Conservation (phyloP, 2,113 vertebrate genomes). For the Rhinoptilus africanus region DNA sequence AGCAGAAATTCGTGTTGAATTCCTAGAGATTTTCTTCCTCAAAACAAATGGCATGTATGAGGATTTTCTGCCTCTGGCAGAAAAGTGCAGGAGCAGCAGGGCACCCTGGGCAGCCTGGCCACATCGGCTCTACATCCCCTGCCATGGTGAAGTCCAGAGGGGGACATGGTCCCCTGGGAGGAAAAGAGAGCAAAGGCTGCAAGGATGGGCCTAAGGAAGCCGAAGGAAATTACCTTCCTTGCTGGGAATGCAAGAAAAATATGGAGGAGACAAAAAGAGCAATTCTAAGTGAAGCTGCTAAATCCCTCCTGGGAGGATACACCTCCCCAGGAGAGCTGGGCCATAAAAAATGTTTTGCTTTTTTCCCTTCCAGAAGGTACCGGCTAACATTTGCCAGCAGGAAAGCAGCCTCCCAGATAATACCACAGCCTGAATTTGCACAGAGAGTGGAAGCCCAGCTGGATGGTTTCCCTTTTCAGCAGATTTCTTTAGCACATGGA, state of each 20-base stretch:
- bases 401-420: slow-evolving; percentile 1
- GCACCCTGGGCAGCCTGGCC: accelerated
- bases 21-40: not conserved
- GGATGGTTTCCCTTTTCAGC: slow-evolving; percentile 35
- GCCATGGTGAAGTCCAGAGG: not conserved
- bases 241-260: not conserved
- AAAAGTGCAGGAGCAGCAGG: not conserved
- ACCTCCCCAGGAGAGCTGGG: not conserved
- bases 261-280: not conserved
- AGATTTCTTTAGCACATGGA: slow-evolving; percentile 23
- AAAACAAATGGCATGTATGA: accelerated
- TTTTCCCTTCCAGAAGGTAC: slow-evolving; percentile 11
- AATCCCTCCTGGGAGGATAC: not conserved
- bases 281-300: not conserved
- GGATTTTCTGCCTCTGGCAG: not conserved
- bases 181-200: not conserved
- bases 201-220: not conserved
- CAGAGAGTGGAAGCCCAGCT: slow-evolving; percentile 12
- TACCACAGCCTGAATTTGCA: not conserved
- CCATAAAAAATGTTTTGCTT: not conserved
- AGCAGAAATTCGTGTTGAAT: not conserved
- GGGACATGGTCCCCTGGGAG: not conserved
- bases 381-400: not conserved
- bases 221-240: not conserved
- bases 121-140: accelerated